These are phyloP conservation scores for Acrocyrtus sp. DNA, from an alignment of 2,888 invertebrate species.

Conservation along the genomic window DNA sequence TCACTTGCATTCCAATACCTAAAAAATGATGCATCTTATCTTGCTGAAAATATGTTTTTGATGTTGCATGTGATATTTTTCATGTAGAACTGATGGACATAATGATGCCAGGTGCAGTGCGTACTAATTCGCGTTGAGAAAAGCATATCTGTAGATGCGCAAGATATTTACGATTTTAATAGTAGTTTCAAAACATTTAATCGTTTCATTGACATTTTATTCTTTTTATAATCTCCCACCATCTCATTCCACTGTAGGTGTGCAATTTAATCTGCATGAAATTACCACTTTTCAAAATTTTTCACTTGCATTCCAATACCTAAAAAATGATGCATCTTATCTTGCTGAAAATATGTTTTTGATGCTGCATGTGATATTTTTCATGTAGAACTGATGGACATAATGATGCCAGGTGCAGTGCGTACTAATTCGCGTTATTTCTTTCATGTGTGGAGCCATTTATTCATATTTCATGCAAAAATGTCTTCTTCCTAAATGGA, in stretches of 20 bases:
- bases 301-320: not conserved
- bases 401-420: constrained; percentile 30
- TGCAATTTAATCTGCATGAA: too few species aligned
- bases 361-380: not conserved
- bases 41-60: not conserved
- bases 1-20: not conserved
- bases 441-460: not conserved
- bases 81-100: constrained; percentile 30
- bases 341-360: not conserved
- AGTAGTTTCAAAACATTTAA: too few species aligned
- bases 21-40: not conserved
- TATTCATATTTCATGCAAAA: not conserved
- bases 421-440: too few species aligned
- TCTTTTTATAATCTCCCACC: not conserved
- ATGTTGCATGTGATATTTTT: not conserved
- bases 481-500: not conserved
- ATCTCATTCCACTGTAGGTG: not conserved
- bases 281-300: too few species aligned
- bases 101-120: constrained; percentile 30
- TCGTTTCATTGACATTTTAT: not conserved
- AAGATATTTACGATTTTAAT: too few species aligned
- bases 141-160: too few species aligned
- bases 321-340: not conserved
- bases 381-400: constrained; percentile 27
- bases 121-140: too few species aligned